Base-by-base conservation (phyloP, 2,797 vertebrate genomes). In the Poecilia gillii region DNA sequence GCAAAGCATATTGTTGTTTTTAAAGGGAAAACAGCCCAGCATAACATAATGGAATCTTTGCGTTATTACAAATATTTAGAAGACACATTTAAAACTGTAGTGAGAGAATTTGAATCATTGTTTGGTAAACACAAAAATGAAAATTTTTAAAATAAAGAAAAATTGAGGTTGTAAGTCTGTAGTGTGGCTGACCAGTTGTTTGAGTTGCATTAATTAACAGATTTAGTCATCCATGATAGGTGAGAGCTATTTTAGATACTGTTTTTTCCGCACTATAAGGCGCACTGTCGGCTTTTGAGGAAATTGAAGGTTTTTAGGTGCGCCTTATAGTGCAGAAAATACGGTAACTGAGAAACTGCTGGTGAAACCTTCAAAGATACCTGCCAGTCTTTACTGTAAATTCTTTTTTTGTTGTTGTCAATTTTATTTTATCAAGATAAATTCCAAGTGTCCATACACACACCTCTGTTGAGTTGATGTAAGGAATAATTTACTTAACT, bases 21-120 rank as follows among this genome's bases (percentile, higher is more conserved):
- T 8, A 72, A 84, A 82, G 16, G 76, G 81, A 81, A 81, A 84
- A 85, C 79, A 79, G n/a, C 49, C 28, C 36, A 41, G 49, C 18
- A 75, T 23, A 25, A 51, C 49, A 25, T 25, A 31, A 45, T n/a
- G 31, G 23, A 7, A 46, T 28, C 36, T 14, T 8, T 57, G 28
- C 8, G 23, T 75, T 28, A 70, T 70, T 57, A 39, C 39, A 80
- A 28, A 66, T 46, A n/a, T 33, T 74, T n/a, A 79, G 43, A 23
- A 70, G 12, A 41, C 8, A 33, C 31, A 4, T 62, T 33, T 33
- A 62, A 62, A 62, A 25, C n/a, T 36, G 53, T 46, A 14, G 70
- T 23, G 16, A 11, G 41, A 47, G 12, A 46, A 12, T 47, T n/a
- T 36, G 5, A 28, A 33, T 55, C 3, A 70, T 77, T 53, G 23